Evolutionary conservation across 2,888 invertebrate species (phyloP).

Genomic region (Drosophila monieri): DNA sequence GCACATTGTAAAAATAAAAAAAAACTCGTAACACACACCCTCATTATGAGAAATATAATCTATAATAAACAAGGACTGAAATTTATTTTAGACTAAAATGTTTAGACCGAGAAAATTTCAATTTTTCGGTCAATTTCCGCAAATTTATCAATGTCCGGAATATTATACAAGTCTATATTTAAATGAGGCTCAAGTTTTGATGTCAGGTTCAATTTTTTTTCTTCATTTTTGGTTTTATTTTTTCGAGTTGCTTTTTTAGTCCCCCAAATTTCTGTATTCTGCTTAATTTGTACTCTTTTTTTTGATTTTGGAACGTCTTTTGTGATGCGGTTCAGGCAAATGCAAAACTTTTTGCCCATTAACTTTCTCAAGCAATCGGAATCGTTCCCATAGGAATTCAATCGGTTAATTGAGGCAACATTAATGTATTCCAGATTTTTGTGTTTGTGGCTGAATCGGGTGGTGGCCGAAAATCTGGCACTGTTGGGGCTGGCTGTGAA

Average conservation of each 20-base stretch:
- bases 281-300: background rate
- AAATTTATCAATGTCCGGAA: background rate
- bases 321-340: background rate
- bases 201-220: background rate
- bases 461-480: constrained; percentile 7
- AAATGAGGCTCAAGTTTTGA: no score
- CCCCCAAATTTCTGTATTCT: background rate
- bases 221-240: background rate
- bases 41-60: background rate
- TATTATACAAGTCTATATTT: background rate
- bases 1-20: background rate
- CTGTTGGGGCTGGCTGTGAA: constrained; percentile 10
- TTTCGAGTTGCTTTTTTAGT: background rate
- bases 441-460: constrained; percentile 2
- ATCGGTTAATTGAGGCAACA: constrained; percentile 9
- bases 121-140: background rate
- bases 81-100: background rate
- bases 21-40: background rate
- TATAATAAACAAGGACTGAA: background rate
- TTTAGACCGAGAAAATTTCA: background rate
- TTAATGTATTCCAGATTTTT: constrained; percentile 5
- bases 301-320: background rate
- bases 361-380: constrained; percentile 10
- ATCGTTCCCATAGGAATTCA: constrained; percentile 15
- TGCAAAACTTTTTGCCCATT: constrained; percentile 17